These are phyloP conservation scores for Sinocyclocheilus anshuiensis DNA, from an alignment of 2,113 vertebrate genomes.

Conservation along the genomic window DNA sequence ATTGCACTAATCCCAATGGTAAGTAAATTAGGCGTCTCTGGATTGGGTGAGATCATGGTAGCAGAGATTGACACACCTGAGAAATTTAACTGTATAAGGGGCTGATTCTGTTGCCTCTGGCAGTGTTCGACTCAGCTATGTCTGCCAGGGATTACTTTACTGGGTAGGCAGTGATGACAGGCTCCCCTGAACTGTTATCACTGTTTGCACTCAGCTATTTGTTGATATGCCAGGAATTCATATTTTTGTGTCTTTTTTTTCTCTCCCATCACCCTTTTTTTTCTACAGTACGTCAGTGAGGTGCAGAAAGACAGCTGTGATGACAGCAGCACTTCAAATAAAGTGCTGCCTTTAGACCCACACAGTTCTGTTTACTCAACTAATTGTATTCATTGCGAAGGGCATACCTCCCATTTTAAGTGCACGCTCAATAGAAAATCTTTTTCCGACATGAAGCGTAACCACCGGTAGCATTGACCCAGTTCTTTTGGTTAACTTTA, in stretches of 20 bases:
- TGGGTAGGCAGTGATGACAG: conserved; percentile 53
- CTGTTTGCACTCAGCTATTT: conserved; percentile 49
- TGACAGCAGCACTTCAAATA: conserved; percentile 46
- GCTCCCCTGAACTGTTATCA: conserved; percentile 43
- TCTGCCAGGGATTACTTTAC: conserved; percentile 40
- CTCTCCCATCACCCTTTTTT: conserved; percentile 1
- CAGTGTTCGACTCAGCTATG: conserved; percentile 24
- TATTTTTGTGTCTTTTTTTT: background rate
- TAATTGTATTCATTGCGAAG: conserved; percentile 40
- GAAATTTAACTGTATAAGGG: conserved; percentile 31
- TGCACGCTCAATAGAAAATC: background rate
- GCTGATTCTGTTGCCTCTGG: conserved; percentile 37
- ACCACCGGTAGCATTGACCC: background rate
- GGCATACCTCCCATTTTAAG: conserved; percentile 31
- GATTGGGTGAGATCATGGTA: background rate
- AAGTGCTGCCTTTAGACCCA: conserved; percentile 23
- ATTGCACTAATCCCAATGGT: conserved; percentile 30
- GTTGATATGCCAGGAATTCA: conserved; percentile 54
- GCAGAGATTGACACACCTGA: conserved; percentile 49
- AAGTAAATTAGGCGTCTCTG: background rate
- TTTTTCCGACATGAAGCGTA: background rate
- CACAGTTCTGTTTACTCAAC: conserved; percentile 44
- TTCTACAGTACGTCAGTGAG: conserved; percentile 33
- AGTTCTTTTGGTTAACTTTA: background rate
- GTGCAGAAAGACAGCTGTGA: conserved; percentile 46